A percentile compares a stretch with the other conserved stretches of the same genome.
Evolutionary conservation across 2,797 vertebrate genomes (phyloP).

Genomic region (Bufotes viridis): DNA sequence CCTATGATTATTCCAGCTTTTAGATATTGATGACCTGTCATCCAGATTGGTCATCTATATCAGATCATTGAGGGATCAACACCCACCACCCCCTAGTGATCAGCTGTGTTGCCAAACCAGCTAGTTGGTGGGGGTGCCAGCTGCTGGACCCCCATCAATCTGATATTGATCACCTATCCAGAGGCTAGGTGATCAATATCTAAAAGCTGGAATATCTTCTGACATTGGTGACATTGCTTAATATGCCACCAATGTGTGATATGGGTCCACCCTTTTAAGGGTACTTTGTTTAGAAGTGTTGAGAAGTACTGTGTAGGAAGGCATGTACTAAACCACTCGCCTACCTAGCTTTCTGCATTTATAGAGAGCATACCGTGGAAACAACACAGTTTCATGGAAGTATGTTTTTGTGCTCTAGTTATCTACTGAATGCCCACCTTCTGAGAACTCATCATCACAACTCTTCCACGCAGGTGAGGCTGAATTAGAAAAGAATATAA

Average conservation of each 20-base stretch:
- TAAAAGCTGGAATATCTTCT: too few relatives aligned
- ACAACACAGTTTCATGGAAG: background rate
- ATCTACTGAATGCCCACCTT: background rate
- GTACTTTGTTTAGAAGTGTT: background rate
- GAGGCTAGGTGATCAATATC: too few relatives aligned
- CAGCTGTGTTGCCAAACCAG: too few relatives aligned
- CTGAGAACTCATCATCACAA: background rate
- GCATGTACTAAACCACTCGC: background rate
- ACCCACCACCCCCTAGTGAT: too few relatives aligned
- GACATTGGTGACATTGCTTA: too few relatives aligned
- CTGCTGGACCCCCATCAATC: too few relatives aligned
- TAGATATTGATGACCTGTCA: too few relatives aligned
- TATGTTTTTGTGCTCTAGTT: background rate
- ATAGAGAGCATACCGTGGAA: background rate
- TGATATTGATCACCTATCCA: too few relatives aligned
- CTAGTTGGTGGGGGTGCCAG: too few relatives aligned
- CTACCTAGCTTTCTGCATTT: background rate
- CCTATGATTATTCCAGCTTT: too few relatives aligned
- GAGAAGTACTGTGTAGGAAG: background rate
- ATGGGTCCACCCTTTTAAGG: background rate
- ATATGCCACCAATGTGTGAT: background rate
- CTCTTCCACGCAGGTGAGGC: background rate
- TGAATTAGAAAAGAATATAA: background rate
- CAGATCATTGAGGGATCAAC: too few relatives aligned
- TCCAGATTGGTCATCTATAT: too few relatives aligned